A percentile compares a stretch with the other conserved stretches of the same genome.
Conservation (phyloP, 2,797 vertebrate genomes). For the Poeciliopsis infans region DNA sequence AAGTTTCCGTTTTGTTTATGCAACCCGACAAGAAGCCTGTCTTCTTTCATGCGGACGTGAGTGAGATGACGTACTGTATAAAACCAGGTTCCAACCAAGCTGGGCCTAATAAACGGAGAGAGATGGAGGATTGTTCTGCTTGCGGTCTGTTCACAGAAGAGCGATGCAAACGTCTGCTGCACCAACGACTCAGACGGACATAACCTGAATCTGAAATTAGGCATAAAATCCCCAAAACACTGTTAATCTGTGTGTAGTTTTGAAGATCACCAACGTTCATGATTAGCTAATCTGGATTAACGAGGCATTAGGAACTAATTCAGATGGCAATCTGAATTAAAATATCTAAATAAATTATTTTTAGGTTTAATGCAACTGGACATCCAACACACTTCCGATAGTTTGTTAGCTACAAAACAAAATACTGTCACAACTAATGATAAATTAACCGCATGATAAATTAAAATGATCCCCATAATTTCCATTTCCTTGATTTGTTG, state of each 20-base stretch:
- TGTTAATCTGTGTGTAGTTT: not conserved
- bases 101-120: constrained; percentile 1
- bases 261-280: not conserved
- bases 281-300: not conserved
- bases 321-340: not conserved
- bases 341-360: not conserved
- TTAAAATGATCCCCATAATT: no score
- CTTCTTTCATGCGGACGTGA: constrained; percentile 21
- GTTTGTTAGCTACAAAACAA: not conserved
- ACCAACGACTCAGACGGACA: constrained; percentile 39
- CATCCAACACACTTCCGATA: not conserved
- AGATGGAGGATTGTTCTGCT: constrained; percentile 26
- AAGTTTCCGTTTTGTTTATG: constrained; percentile 11
- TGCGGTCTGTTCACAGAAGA: constrained; percentile 21
- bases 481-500: no score
- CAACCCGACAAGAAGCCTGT: constrained; percentile 16
- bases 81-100: constrained; percentile 26
- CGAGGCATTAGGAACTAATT: constrained; percentile 4
- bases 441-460: no score
- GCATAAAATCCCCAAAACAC: not conserved
- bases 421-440: not conserved
- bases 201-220: constrained; percentile 37
- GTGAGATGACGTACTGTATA: constrained; percentile 31
- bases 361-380: not conserved
- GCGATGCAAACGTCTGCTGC: constrained; percentile 27